These are phyloP conservation scores for Peromyscus californicus DNA, from an alignment of 2,113 vertebrate genomes.

Conservation along the genomic window DNA sequence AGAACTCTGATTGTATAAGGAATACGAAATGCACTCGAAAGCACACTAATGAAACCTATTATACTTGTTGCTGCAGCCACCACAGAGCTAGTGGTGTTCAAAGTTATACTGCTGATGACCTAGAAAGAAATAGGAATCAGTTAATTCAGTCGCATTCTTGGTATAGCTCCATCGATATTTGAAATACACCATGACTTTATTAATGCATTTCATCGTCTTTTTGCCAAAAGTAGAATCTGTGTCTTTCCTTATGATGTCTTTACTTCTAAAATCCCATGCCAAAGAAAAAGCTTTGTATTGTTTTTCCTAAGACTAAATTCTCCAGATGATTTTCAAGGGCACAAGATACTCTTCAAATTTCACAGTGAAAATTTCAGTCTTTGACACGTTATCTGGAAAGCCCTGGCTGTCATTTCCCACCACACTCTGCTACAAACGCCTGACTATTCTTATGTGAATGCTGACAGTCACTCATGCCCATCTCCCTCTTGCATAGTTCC, in stretches of 20 bases:
- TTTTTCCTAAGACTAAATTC: background rate
- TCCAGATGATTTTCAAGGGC: background rate
- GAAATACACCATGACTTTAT: background rate
- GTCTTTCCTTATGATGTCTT: background rate
- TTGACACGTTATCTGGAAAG: background rate
- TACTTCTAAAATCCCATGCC: background rate
- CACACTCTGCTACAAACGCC: accelerated
- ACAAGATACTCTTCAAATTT: background rate
- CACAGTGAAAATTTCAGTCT: background rate
- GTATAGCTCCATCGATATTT: background rate
- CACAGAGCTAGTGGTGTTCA: slow-evolving; percentile 67
- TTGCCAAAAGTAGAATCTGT: background rate
- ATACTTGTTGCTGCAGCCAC: background rate
- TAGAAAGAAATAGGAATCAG: background rate
- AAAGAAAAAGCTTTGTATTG: background rate
- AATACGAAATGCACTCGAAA: accelerated
- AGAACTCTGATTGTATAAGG: background rate
- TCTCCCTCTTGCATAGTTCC: background rate
- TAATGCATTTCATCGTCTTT: background rate
- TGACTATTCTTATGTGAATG: background rate
- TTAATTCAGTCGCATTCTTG: background rate
- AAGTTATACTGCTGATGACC: slow-evolving; percentile 32
- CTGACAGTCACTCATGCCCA: background rate
- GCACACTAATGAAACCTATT: accelerated
- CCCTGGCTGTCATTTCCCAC: no score